A percentile compares a stretch with the other conserved stretches of the same genome.
phyloP scores from a whole-genome alignment of 2,888 invertebrate species.

The Cheilosia soror region DNA sequence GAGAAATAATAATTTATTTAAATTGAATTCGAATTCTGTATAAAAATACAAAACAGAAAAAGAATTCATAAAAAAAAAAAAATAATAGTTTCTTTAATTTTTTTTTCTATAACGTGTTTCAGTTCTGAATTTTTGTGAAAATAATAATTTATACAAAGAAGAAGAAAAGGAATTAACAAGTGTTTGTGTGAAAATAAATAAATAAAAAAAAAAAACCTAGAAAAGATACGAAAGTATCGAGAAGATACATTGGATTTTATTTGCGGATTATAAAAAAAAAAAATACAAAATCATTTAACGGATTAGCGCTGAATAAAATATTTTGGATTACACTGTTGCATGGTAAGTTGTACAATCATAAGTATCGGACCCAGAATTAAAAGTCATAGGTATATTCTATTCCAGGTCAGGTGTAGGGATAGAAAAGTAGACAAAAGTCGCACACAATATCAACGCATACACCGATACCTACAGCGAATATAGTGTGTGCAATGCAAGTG shows the following conservation, averaged over 20 bases:
- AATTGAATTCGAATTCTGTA: conserved; percentile 28
- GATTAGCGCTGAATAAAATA: conserved; percentile 44
- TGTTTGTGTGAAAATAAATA: conserved; percentile 54
- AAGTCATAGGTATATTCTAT: neutral
- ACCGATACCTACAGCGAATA: neutral
- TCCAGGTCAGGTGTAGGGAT: conserved; percentile 57
- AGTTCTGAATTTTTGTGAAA: conserved; percentile 62
- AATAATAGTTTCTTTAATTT: neutral
- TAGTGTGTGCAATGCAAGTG: conserved; percentile 4
- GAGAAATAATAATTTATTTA: conserved; percentile 37
- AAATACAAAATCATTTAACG: conserved; percentile 17
- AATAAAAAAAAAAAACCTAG: conserved; percentile 10
- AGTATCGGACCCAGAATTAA: no score
- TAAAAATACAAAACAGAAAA: conserved; percentile 3
- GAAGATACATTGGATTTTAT: conserved; percentile 43
- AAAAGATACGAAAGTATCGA: conserved; percentile 42
- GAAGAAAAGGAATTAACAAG: conserved; percentile 66
- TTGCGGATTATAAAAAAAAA: conserved; percentile 41
- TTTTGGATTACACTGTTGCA: conserved; percentile 64
- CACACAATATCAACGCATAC: conserved; percentile 38
- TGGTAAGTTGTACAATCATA: conserved; percentile 32
- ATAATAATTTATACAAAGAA: conserved; percentile 8
- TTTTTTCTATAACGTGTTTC: conserved; percentile 35
- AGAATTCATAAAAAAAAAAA: conserved; percentile 14
- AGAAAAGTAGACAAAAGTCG: conserved; percentile 20